Percentiles rank a stretch among this genome's conserved stretches.
Evolutionary conservation across 2,797 vertebrate genomes (phyloP).

Genomic region (Nyctalus aviator): DNA sequence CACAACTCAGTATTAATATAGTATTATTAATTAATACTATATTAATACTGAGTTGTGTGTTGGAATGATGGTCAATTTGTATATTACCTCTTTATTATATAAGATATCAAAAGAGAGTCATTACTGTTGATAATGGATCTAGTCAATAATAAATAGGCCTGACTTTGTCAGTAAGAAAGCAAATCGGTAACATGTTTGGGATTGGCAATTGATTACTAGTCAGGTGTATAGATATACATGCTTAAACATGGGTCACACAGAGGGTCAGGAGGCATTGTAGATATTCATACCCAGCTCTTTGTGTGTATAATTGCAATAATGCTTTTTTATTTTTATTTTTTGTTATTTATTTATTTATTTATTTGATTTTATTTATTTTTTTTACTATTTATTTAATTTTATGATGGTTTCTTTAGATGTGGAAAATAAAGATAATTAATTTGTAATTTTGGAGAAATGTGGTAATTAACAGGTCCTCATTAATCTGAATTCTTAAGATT

Average conservation of each 20-base stretch:
- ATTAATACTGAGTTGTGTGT: too few species aligned
- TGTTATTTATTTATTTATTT: too few species aligned
- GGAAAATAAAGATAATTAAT: background rate
- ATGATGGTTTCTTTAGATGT: background rate
- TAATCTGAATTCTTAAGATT: background rate
- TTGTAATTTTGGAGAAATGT: background rate
- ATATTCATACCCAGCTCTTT: fast-evolving
- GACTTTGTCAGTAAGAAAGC: background rate
- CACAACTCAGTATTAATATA: too few species aligned
- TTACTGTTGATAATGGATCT: background rate
- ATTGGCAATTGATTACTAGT: background rate
- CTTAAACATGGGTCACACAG: fast-evolving
- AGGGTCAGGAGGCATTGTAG: background rate
- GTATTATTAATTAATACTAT: too few species aligned
- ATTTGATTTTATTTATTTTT: background rate
- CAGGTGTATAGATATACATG: fast-evolving
- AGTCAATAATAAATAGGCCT: background rate
- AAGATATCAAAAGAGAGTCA: background rate
- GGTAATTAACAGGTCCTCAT: background rate
- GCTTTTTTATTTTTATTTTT: background rate
- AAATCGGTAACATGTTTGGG: too few species aligned
- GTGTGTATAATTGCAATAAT: background rate
- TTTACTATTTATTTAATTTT: background rate
- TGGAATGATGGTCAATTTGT: too few species aligned
- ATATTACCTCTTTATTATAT: too few species aligned